Evolutionary conservation across 2,113 vertebrate species (phyloP), one percentile per base, ranked within the genome.

Genomic region (Brachyistius frenatus): DNA sequence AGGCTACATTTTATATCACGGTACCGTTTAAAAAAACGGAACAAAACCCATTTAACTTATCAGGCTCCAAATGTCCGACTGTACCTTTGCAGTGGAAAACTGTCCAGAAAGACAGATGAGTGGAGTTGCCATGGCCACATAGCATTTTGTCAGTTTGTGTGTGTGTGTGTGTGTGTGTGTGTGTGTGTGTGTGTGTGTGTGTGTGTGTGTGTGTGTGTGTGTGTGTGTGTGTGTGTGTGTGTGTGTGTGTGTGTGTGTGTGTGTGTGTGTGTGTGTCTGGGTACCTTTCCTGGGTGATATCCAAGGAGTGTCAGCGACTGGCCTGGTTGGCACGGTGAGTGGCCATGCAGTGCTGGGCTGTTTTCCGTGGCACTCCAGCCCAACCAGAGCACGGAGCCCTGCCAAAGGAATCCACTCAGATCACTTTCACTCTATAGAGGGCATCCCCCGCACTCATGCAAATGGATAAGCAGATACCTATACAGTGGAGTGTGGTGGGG

Each of bases 391-490:
- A 5, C 35, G 1, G 31, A 23, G 57, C 76, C 10, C 83, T 91
- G 92, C 89, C 88, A 92, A 84, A 90, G 88, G 87, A 90, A 88
- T 83, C 87, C 71, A 71, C 83, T 84, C 86, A 44, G 89, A 88
- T 83, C 81, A 23, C 76, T 89, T 81, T 85, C 87, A 63, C 75
- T 66, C 44, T 83, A 76, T 91, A 87, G 84, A 74, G 78, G 86
- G 79, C 73, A 66, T 87, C 85, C 79, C 82, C 82, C 62, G 2
- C 78, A n/a, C 68, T 56, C 67, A 62, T 53, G 69, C 61, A 50
- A 15, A 66, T 33, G 33, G 31, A 54, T 57, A 13, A 53, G 61
- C 47, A 46, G 23, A 53, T 32, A 75, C 39, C 41, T 83, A 58
- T 54, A 75, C 32, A 53, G 31, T 13, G 1, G 16, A n/a, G 15